Percentiles rank a stretch among this genome's conserved stretches.
Evolutionary conservation across 2,113 vertebrate species (phyloP).

Genomic region (Nesogale talazaci): DNA sequence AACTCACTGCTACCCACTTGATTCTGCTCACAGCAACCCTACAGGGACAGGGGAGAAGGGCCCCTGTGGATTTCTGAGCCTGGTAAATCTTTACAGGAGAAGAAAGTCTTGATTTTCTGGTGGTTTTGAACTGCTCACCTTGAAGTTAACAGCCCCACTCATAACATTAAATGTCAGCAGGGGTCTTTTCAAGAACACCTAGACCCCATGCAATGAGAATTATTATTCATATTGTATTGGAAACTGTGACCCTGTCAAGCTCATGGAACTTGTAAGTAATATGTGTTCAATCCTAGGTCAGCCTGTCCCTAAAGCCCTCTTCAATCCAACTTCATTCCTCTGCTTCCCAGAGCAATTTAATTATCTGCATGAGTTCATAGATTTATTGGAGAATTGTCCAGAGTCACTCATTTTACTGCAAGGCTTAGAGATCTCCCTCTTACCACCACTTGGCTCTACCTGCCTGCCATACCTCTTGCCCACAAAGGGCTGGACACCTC

Average conservation of each 20-base stretch:
- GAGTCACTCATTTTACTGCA: neutral
- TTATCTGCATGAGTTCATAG: neutral
- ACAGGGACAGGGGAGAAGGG: too few species aligned
- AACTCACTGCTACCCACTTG: too few species aligned
- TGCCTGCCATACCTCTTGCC: neutral
- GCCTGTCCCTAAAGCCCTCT: neutral
- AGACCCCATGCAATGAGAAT: neutral
- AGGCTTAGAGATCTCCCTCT: neutral
- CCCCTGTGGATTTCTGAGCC: too few species aligned
- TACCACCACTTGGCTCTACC: neutral
- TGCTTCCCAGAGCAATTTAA: conserved; percentile 53
- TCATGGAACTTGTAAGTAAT: conserved; percentile 22
- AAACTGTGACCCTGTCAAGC: conserved; percentile 9
- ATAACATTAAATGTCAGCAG: neutral
- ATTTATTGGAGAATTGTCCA: conserved; percentile 18
- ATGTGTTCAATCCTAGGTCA: conserved; percentile 17
- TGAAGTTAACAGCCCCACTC: too few species aligned
- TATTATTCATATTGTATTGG: conserved; percentile 34
- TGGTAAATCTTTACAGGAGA: too few species aligned
- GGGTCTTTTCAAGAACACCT: neutral
- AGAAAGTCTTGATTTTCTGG: too few species aligned
- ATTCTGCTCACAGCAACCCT: too few species aligned
- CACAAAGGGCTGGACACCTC: neutral
- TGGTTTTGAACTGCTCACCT: too few species aligned
- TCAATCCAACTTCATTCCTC: conserved; percentile 24